Evolutionary conservation across 2,797 vertebrate genomes (phyloP).

Genomic region (Malacoctenus gilli): DNA sequence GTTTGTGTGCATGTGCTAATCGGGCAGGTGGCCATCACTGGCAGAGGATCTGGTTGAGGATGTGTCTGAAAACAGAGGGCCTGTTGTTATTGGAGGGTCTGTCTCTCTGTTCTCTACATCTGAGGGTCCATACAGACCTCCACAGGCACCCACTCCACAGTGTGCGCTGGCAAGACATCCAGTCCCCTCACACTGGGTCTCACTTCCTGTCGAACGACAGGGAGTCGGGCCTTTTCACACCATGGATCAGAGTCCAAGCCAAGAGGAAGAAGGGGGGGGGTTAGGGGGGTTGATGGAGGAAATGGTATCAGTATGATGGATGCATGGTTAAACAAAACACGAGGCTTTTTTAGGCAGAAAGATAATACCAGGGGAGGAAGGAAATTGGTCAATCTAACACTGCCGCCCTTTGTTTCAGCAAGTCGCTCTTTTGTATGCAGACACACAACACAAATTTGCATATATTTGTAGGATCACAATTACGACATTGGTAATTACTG

Average conservation of each 20-base stretch:
- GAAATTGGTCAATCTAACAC: constrained; percentile 38
- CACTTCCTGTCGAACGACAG: constrained; percentile 67
- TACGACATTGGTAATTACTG: not conserved
- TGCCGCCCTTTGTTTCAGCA: constrained; percentile 28
- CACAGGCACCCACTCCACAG: constrained; percentile 59
- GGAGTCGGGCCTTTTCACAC: constrained; percentile 61
- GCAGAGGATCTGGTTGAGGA: constrained; percentile 53
- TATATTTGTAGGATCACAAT: constrained; percentile 8
- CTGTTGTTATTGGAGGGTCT: constrained; percentile 64
- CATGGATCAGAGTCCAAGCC: constrained; percentile 56
- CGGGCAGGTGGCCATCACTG: constrained; percentile 66
- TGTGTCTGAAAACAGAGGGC: constrained; percentile 62
- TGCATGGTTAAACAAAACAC: constrained; percentile 51
- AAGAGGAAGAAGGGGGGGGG: constrained; percentile 67
- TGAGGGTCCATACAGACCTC: constrained; percentile 65
- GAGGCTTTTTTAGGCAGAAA: constrained; percentile 39
- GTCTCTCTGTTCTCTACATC: constrained; percentile 68
- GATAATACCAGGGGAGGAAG: constrained; percentile 34
- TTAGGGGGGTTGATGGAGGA: constrained; percentile 52
- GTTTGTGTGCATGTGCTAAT: constrained; percentile 1
- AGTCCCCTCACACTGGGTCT: constrained; percentile 56
- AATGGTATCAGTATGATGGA: constrained; percentile 60
- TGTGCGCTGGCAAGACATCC: constrained; percentile 63
- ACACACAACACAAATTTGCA: constrained; percentile 12
- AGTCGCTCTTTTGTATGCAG: constrained; percentile 22